These are phyloP conservation scores for Lucilia sericata DNA, from an alignment of 1,140 invertebrate species.

Conservation along the genomic window DNA sequence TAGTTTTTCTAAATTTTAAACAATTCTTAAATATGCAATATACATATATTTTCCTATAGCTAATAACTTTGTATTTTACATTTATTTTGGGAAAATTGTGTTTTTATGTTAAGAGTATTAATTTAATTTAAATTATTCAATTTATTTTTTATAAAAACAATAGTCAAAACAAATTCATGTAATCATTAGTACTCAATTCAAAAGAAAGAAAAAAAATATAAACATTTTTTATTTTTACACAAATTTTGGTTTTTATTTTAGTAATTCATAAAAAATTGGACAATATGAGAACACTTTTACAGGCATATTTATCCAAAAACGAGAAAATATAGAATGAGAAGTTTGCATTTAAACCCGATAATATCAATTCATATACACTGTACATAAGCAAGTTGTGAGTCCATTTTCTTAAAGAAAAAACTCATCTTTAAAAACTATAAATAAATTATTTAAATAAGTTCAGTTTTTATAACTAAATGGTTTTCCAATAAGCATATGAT, in stretches of 20 bases:
- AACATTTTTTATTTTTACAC: slow-evolving; percentile 16
- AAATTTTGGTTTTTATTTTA: background rate
- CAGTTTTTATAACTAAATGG: no score
- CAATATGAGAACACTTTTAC: background rate
- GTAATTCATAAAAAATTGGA: background rate
- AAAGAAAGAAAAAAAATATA: background rate
- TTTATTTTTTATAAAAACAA: background rate
- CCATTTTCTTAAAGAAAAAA: no score
- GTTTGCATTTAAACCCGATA: background rate
- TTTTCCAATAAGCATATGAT: no score
- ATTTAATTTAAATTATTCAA: slow-evolving; percentile 10
- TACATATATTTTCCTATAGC: background rate
- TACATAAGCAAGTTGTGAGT: no score
- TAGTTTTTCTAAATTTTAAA: background rate
- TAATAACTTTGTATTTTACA: background rate
- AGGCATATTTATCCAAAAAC: background rate
- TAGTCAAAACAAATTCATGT: background rate
- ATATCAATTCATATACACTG: no score
- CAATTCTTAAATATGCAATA: background rate
- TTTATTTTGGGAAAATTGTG: background rate
- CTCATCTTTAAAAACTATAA: no score
- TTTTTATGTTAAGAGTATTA: slow-evolving; percentile 1
- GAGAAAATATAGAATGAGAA: background rate
- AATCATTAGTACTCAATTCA: slow-evolving; percentile 13
- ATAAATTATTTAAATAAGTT: no score